Percentiles rank a stretch among this genome's conserved stretches.
These are phyloP conservation scores for Alcedo quadribrachys DNA, from an alignment of 2,797 vertebrate genomes.

Conservation along the genomic window DNA sequence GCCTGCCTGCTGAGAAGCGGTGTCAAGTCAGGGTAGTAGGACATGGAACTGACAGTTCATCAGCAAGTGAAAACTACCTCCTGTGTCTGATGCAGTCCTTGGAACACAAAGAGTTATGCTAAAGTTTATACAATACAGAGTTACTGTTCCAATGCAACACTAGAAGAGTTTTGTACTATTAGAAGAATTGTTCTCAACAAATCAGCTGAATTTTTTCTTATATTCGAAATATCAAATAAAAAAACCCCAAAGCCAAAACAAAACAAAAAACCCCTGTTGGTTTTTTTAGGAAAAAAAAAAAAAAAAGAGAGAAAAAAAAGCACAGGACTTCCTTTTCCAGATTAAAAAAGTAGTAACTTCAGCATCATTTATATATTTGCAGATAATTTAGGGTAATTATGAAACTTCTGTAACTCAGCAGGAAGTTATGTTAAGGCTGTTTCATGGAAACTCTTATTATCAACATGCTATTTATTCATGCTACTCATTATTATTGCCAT, in stretches of 20 bases:
- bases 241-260: too few species aligned
- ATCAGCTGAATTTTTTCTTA: neutral
- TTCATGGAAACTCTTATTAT: neutral
- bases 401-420: conserved; percentile 8
- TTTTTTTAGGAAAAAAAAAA: too few species aligned
- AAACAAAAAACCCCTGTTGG: too few species aligned
- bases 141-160: neutral
- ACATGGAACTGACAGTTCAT: neutral
- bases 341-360: conserved; percentile 21
- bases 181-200: neutral
- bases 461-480: neutral
- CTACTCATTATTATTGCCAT: neutral
- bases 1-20: neutral
- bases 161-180: neutral
- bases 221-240: neutral
- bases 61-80: neutral
- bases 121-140: neutral
- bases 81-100: neutral
- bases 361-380: neutral
- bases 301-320: neutral
- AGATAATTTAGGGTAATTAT: conserved; percentile 40
- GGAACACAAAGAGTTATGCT: neutral
- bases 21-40: neutral
- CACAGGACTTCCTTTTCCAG: neutral
- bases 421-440: neutral